Base-by-base conservation (phyloP, 2,888 invertebrate genomes). In the Zaprionus lineosus region DNA sequence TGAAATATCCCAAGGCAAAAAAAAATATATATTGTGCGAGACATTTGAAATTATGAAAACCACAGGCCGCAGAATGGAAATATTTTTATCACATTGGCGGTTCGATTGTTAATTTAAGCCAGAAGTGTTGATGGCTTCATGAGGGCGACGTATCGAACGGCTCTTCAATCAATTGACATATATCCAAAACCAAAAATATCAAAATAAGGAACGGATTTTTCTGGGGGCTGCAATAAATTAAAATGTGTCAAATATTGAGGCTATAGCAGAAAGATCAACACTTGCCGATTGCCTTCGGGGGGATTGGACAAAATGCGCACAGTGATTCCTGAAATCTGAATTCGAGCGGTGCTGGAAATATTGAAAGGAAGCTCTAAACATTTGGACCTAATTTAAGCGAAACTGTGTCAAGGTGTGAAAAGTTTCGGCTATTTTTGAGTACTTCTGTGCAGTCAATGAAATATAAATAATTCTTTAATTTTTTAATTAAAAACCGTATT, bases 291-390 rank as follows among this genome's bases (percentile, higher is more conserved):
- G 51, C 37, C 50, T 14, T 19, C 26, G 33, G 33, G 19, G 9
- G 44, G 18, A 24, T 39, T 36, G 33, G 9, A 18, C 29, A 18
- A 37, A 60, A 55, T 37, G 31, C 31, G 31, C 36, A 60, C 78
- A 85, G 81, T 87, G 69, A 58, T 44, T 47, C 51, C 44, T 39
- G 37, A 41, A 56, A 55, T 61, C 62, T 61, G 58, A 75, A 70
- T 52, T 67, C 60, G 67, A 57, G 52, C 64, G 71, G 81, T 71
- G 53, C 41, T 64, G 9, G 0, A 19, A n/a, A 26, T 21, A 39
- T 16, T n/a, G n/a, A n/a, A n/a, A n/a, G n/a, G n/a, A n/a, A n/a
- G n/a, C n/a, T n/a, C n/a, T n/a, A n/a, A n/a, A n/a, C n/a, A n/a
- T 19, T 39, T 3, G 3, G 11, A n/a, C n/a, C n/a, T n/a, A n/a